Percentiles rank a stretch among this genome's conserved stretches.
Conservation (phyloP, 2,797 vertebrate species). For the Gallinago solitaria region DNA sequence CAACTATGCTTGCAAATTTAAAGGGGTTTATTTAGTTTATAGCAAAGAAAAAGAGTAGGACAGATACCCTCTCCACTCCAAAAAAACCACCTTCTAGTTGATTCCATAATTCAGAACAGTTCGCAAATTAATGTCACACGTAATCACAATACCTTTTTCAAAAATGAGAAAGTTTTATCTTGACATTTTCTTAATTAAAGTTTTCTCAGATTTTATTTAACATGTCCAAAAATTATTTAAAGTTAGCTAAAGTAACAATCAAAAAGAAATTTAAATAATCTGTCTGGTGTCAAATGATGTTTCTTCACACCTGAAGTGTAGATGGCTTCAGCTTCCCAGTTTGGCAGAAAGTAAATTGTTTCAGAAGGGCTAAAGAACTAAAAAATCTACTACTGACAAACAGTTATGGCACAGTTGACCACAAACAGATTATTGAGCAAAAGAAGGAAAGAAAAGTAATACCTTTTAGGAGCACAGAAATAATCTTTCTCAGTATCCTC, state of each 20-base stretch:
- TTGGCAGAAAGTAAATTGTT: neutral
- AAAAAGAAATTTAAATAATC: neutral
- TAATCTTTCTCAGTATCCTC: neutral
- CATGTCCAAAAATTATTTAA: neutral
- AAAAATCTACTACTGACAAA: neutral
- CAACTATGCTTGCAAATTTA: neutral
- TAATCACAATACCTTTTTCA: neutral
- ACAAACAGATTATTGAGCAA: neutral
- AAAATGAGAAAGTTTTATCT: neutral
- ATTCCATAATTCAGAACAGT: neutral
- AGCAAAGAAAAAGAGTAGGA: neutral
- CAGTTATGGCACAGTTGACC: neutral
- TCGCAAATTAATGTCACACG: neutral
- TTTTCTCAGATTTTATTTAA: neutral
- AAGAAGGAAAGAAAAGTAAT: neutral
- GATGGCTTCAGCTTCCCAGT: neutral
- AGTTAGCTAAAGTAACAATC: neutral
- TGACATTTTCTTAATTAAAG: neutral
- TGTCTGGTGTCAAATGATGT: neutral
- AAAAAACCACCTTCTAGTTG: neutral
- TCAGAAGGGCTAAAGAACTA: neutral
- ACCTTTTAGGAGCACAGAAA: neutral
- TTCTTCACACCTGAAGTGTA: neutral
- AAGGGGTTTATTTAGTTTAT: neutral
- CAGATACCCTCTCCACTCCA: accelerated